Evolutionary conservation across 2,113 vertebrate genomes (phyloP), one percentile per base, ranked within the genome.

Genomic region (Glareola pratincola): DNA sequence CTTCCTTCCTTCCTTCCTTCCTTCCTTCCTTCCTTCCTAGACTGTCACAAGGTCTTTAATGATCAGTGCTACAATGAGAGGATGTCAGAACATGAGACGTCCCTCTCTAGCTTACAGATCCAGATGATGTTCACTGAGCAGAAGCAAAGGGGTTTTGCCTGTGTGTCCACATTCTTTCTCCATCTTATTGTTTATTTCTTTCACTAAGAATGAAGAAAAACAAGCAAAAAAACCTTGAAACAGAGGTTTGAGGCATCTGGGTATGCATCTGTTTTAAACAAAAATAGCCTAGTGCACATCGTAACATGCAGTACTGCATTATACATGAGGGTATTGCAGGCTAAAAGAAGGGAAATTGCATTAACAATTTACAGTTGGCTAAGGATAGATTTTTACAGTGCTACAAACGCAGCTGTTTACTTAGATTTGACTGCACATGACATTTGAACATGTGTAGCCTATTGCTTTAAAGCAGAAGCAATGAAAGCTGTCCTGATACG

Each of bases 231-330:
- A 2, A 1, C 1, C 48, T 20, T 59, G 66, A 94, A 94, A 50
- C 95, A 96, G 94, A 87, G 94, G 95, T 97, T 91, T 94, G 76
- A 97, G 56, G 85, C 95, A 97, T 96, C 95, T 96, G 93, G 78
- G 14, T 79, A 68, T 89, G 75, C 95, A 97, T 97, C 92, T 97
- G 93, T 92, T 97, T 92, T 63, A 92, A 96, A 94, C 87, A 94
- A 96, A 96, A 97, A 95, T 80, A 97, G 94, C 85, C 85, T 92
- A 89, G 51, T 75, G 82, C 77, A 91, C 93, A 93, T 94, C 84
- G 76, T 88, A 94, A 96, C 86, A 77, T 71, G 85, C 73, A 96
- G 84, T 95, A 60, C 79, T 97, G 92, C 94, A 97, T 97, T 97
- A 97, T 95, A 97, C 95, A 97, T 97, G 94, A 96, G 71, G 41